Conservation (phyloP, 2,888 invertebrate species). For the Apoderus coryli region DNA sequence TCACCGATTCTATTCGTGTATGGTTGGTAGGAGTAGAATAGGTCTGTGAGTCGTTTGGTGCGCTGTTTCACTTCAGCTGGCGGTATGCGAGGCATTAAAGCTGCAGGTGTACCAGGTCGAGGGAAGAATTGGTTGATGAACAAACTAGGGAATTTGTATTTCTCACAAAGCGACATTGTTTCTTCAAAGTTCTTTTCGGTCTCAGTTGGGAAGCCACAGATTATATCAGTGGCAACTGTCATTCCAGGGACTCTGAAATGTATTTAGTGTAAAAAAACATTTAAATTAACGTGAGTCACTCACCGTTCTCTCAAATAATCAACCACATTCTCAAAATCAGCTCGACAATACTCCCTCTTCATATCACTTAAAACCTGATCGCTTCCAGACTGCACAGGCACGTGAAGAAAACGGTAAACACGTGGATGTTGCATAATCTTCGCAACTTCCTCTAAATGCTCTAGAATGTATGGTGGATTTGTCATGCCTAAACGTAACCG, state of each 20-base stretch:
- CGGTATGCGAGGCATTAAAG: conserved; percentile 71
- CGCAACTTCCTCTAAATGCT: conserved; percentile 82
- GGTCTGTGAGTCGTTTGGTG: conserved; percentile 73
- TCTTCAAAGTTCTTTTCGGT: conserved; percentile 79
- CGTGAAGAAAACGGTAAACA: conserved; percentile 91
- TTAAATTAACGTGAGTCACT: conserved; percentile 18
- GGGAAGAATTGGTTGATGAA: conserved; percentile 99
- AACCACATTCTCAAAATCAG: conserved; percentile 81
- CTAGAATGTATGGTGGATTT: conserved; percentile 95
- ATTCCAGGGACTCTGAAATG: conserved; percentile 66
- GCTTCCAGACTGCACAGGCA: conserved; percentile 97
- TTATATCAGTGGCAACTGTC: conserved; percentile 94
- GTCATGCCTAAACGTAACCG: conserved; percentile 91
- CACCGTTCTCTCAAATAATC: conserved; percentile 63
- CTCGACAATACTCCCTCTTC: conserved; percentile 87
- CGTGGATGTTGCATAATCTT: conserved; percentile 73
- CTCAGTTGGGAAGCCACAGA: conserved; percentile 97
- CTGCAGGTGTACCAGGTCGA: conserved; percentile 91
- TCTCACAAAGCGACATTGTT: conserved; percentile 66
- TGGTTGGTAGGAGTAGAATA: conserved; percentile 81
- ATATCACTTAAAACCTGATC: conserved; percentile 88
- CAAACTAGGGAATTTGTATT: conserved; percentile 81
- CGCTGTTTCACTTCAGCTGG: conserved; percentile 78
- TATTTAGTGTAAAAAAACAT: too few relatives aligned
- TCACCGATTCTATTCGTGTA: conserved; percentile 57